A percentile compares a stretch with the other conserved stretches of the same genome.
These are phyloP conservation scores for Orthonyx spaldingii DNA, from an alignment of 2,113 vertebrate species.

Conservation along the genomic window DNA sequence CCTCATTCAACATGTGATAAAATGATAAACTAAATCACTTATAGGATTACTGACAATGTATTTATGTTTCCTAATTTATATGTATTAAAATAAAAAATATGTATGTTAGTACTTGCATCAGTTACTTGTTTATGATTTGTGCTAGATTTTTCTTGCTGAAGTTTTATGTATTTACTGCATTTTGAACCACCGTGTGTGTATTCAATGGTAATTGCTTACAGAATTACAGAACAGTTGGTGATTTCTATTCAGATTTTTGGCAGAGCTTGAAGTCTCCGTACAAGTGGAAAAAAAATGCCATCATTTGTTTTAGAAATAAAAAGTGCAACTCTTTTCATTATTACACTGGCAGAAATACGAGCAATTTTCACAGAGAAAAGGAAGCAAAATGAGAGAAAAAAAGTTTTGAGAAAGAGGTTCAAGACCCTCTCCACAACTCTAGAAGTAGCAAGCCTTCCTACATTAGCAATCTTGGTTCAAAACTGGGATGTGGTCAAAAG, in stretches of 20 bases:
- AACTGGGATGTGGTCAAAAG: neutral
- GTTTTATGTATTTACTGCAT: neutral
- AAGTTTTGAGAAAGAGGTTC: neutral
- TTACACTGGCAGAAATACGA: neutral
- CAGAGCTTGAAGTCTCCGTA: neutral
- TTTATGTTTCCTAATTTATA: slow-evolving; percentile 18
- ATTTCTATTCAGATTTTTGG: slow-evolving; percentile 44
- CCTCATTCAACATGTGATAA: neutral
- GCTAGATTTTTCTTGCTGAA: slow-evolving; percentile 17
- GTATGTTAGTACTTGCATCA: neutral
- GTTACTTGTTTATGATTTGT: slow-evolving; percentile 25
- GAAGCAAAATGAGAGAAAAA: neutral
- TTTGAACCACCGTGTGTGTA: slow-evolving; percentile 23
- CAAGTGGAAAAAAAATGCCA: neutral
- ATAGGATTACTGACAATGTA: neutral
- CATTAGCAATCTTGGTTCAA: neutral
- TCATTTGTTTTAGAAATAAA: neutral
- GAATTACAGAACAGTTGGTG: slow-evolving; percentile 50
- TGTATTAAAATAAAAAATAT: slow-evolving; percentile 19
- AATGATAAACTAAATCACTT: neutral
- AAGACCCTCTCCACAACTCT: neutral
- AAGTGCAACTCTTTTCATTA: neutral
- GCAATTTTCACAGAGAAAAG: neutral
- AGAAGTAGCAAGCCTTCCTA: neutral
- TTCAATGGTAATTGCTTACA: slow-evolving; percentile 41